Base-by-base conservation (phyloP, 2,113 vertebrate species). In the Sylvilagus bachmani region DNA sequence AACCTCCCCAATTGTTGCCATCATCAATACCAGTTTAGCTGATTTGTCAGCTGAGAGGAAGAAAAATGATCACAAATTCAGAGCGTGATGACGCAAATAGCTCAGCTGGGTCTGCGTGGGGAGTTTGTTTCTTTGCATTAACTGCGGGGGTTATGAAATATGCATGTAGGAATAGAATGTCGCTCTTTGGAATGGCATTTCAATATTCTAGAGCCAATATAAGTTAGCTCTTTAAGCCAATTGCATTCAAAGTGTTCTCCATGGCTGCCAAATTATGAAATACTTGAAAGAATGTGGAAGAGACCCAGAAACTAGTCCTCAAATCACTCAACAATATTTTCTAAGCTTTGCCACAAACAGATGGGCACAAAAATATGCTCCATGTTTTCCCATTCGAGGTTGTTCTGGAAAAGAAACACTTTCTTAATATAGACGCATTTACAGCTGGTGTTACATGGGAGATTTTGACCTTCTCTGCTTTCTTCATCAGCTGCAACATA, bases 361-460 rank as follows among this genome's bases (percentile, higher is more conserved):
- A 97, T 89, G 92, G 80, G 75, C 58, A 89, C 69, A 94, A 94
- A 97, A 86, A 86, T 89, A 69, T 95, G 38, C 73, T 97, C 67
- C 0, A 31, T 96, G 13, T 97, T 96, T 79, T 71, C 90, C 53
- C 89, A 93, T 95, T 97, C 91, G 80, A 51, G 79, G 31, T 79
- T 91, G 51, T 53, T 91, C 53, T 92, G 49, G 51, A 51, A 90
- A 69, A 91, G 12, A 85, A 89, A 90, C 61, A 94, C 67, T 92
- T 97, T 53, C 51, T 96, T 83, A 89, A 94, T 88, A 61, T 61
- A 94, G 58, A 62, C 53, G 36, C 61, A 33, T 4, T 55, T 87
- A 80, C 36, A 82, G 85, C 78, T 97, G 67, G 38, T 91, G 24
- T 81, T 81, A 17, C 61, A 22, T 14, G 87, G 79, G 58, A 55